Percentiles rank a stretch among this genome's conserved stretches.
These are phyloP conservation scores for Dolichomitus sp. DNA, from an alignment of 2,888 invertebrate genomes.

Conservation along the genomic window DNA sequence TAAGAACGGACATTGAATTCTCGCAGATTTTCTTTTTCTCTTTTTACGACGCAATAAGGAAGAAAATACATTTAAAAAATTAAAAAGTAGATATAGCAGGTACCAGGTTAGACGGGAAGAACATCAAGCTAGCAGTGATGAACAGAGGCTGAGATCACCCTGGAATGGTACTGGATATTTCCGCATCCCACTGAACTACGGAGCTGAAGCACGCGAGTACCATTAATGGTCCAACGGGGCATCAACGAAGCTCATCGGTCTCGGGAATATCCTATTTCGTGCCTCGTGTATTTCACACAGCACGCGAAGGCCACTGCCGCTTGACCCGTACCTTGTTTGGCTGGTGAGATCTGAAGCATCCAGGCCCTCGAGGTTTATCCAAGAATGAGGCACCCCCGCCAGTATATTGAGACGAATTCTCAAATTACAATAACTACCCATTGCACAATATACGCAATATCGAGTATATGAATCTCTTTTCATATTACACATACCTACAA, in stretches of 20 bases:
- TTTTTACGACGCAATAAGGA: no score
- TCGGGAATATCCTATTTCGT: constrained; percentile 59
- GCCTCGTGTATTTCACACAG: constrained; percentile 50
- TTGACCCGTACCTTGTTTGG: constrained; percentile 31
- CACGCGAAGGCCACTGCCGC: constrained; percentile 52
- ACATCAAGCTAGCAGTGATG: constrained; percentile 25
- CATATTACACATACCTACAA: background rate
- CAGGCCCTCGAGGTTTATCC: constrained; percentile 29
- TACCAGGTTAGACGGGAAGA: constrained; percentile 10
- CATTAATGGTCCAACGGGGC: constrained; percentile 53
- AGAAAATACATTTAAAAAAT: background rate
- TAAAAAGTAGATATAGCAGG: background rate
- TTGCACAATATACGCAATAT: background rate
- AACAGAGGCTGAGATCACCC: constrained; percentile 18
- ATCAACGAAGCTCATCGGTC: constrained; percentile 58
- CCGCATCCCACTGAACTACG: constrained; percentile 7
- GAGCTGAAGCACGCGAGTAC: constrained; percentile 61
- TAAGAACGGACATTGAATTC: background rate
- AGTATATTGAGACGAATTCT: background rate
- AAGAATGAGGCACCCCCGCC: constrained; percentile 22
- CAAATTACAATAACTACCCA: background rate
- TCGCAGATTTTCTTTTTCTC: no score
- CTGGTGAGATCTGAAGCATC: constrained; percentile 37
- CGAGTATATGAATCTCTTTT: background rate
- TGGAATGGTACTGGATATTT: constrained; percentile 51